These are phyloP conservation scores for Dryocosmus kuriphilus DNA, from an alignment of 2,888 invertebrate genomes.

Conservation along the genomic window DNA sequence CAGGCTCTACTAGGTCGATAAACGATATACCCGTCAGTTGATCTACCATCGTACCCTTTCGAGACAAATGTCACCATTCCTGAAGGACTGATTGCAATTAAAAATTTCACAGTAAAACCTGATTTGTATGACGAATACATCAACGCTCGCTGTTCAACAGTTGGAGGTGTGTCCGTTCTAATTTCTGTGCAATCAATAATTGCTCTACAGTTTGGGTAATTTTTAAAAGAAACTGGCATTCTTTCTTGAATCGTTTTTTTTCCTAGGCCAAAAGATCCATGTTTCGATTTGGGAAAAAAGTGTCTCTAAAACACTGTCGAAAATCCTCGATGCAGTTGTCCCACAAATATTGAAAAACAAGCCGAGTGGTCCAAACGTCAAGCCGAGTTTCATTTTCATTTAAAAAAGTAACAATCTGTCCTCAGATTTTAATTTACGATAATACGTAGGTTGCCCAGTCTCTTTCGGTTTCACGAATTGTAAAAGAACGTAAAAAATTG, in stretches of 20 bases:
- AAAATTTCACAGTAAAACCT: constrained; percentile 53
- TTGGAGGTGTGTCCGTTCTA: constrained; percentile 44
- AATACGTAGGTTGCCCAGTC: constrained; percentile 40
- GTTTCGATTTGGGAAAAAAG: too few relatives aligned
- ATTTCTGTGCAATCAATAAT: constrained; percentile 55
- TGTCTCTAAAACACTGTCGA: too few relatives aligned
- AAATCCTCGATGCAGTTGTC: too few relatives aligned
- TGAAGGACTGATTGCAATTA: constrained; percentile 55
- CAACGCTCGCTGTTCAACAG: constrained; percentile 49
- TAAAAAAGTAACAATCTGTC: constrained; percentile 42
- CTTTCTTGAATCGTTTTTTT: too few relatives aligned
- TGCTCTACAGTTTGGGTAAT: constrained; percentile 51
- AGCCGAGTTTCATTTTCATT: constrained; percentile 45
- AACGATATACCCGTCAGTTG: constrained; percentile 58
- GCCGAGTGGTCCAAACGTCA: too few relatives aligned
- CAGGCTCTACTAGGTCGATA: constrained; percentile 57
- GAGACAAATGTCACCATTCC: too few relatives aligned
- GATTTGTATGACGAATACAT: constrained; percentile 57
- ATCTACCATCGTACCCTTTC: constrained; percentile 58
- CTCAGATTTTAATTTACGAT: constrained; percentile 14
- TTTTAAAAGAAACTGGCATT: constrained; percentile 45
- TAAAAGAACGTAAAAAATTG: background rate
- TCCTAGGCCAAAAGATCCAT: too few relatives aligned
- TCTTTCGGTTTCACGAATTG: background rate
- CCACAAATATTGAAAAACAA: too few relatives aligned